Percentiles rank a stretch among this genome's conserved stretches.
Conservation (phyloP, 2,113 vertebrate species). For the Mesoclemmys tuberculata region DNA sequence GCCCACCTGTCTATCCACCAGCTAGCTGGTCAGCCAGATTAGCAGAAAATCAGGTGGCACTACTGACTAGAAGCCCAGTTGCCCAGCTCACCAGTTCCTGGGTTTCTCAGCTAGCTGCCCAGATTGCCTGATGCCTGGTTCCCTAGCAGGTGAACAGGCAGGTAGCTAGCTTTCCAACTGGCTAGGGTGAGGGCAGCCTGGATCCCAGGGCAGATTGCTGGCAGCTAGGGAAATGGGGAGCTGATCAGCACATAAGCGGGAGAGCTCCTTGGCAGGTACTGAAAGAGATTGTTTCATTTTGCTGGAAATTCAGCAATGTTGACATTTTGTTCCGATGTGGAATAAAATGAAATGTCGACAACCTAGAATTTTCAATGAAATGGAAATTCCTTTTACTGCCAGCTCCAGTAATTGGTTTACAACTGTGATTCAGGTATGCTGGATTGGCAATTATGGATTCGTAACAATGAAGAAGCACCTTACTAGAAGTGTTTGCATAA, state of each 20-base stretch:
- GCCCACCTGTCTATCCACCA: background rate
- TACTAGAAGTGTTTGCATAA: background rate
- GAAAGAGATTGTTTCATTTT: constrained; percentile 40
- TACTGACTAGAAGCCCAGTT: background rate
- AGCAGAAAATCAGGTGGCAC: background rate
- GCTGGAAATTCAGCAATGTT: constrained; percentile 5
- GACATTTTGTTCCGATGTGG: constrained; percentile 8
- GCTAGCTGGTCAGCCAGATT: background rate
- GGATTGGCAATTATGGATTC: constrained; percentile 19
- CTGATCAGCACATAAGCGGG: background rate
- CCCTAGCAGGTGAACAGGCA: background rate
- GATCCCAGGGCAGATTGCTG: background rate
- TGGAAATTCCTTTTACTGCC: constrained; percentile 54
- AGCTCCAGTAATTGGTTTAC: constrained; percentile 58
- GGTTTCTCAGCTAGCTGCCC: background rate
- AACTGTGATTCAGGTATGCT: constrained; percentile 34
- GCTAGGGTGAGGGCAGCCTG: background rate
- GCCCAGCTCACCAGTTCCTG: constrained; percentile 3
- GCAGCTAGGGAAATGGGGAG: background rate
- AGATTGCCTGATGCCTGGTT: constrained; percentile 21
- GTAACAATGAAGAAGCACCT: constrained; percentile 40
- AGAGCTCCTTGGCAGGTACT: background rate
- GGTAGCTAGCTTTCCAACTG: background rate
- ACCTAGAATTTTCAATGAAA: constrained; percentile 33
- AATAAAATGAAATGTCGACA: background rate